A percentile compares a stretch with the other conserved stretches of the same genome.
Evolutionary conservation across 2,888 invertebrate species (phyloP).

Genomic region (Trichacis sp.): DNA sequence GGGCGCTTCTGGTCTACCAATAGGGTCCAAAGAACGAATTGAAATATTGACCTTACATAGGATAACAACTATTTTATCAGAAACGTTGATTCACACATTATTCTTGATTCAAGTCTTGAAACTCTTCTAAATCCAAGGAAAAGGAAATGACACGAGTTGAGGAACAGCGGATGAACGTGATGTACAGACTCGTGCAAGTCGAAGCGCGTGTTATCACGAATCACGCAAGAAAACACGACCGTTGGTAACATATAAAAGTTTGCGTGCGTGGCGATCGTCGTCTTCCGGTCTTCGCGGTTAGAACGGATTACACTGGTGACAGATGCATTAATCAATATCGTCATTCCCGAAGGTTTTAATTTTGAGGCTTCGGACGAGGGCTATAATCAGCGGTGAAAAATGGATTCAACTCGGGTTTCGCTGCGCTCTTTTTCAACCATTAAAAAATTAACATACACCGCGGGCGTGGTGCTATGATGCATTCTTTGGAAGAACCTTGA

Average conservation of each 20-base stretch:
- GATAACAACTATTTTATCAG: too few species aligned
- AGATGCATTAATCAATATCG: background rate
- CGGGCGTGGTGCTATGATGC: background rate
- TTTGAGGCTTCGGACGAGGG: background rate
- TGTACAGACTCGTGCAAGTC: conserved; percentile 32
- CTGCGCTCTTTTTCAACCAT: background rate
- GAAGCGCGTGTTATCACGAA: conserved; percentile 62
- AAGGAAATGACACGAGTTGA: conserved; percentile 38
- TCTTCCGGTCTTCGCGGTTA: conserved; percentile 25
- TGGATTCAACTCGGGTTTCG: background rate
- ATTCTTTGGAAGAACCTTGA: background rate
- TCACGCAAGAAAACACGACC: conserved; percentile 55
- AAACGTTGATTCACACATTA: too few species aligned
- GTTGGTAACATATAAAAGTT: conserved; percentile 25
- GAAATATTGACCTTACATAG: too few species aligned
- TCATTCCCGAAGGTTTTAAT: background rate
- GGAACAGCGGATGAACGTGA: conserved; percentile 19
- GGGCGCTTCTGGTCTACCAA: too few species aligned
- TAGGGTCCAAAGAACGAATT: too few species aligned
- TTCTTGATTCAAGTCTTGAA: too few species aligned
- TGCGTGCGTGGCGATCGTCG: conserved; percentile 24
- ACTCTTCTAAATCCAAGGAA: too few species aligned
- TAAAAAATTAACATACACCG: background rate
- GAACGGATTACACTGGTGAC: background rate
- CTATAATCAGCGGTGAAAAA: conserved; percentile 1